Percentiles rank a stretch among this genome's conserved stretches.
Conservation (phyloP, 1,140 invertebrate species). For the Achroia grisella region DNA sequence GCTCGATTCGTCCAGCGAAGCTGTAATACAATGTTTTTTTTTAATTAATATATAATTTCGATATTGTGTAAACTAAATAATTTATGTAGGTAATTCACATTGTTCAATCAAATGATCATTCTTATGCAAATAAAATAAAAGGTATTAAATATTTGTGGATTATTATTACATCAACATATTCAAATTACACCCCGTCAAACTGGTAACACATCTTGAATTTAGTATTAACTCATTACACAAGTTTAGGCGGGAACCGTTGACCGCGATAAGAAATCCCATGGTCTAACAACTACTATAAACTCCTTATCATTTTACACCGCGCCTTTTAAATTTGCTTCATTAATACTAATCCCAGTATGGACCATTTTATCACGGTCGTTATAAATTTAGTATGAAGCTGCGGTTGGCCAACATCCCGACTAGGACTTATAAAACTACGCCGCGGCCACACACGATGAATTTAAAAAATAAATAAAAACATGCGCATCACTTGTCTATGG, state of each 20-base stretch:
- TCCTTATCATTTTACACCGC: background rate
- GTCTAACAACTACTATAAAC: background rate
- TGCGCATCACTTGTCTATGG: background rate
- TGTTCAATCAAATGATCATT: too few relatives aligned
- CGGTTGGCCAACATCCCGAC: constrained; percentile 15
- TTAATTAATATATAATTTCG: too few relatives aligned
- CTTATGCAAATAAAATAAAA: too few relatives aligned
- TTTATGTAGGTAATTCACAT: too few relatives aligned
- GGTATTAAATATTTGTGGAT: too few relatives aligned
- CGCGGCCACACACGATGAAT: constrained; percentile 16
- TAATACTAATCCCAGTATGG: constrained; percentile 18
- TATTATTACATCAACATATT: too few relatives aligned
- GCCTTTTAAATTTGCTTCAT: constrained; percentile 12
- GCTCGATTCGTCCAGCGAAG: too few relatives aligned
- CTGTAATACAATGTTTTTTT: too few relatives aligned
- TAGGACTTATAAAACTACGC: constrained; percentile 7
- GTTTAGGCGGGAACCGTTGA: background rate
- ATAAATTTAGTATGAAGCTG: background rate
- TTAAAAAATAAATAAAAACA: constrained; percentile 2
- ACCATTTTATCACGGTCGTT: constrained; percentile 13
- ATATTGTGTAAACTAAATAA: too few relatives aligned
- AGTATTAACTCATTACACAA: background rate
- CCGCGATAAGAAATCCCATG: constrained; percentile 1
- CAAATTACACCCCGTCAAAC: too few relatives aligned
- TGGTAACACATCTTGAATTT: too few relatives aligned